Evolutionary conservation across 2,113 vertebrate genomes (phyloP), one percentile per base, ranked within the genome.

Genomic region (Lepisosteus oculatus): DNA sequence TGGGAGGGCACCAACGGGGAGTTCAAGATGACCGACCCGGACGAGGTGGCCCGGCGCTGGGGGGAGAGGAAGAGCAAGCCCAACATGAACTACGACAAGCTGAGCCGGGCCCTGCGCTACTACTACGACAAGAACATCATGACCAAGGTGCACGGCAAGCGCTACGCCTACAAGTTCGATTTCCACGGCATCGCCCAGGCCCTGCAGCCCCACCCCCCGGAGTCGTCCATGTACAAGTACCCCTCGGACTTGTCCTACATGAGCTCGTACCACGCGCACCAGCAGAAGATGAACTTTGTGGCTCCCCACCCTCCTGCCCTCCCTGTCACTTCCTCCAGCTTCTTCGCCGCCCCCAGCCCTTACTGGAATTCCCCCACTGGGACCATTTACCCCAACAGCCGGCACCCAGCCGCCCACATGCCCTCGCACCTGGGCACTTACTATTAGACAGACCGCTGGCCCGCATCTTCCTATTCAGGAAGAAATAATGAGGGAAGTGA

Each of bases 111-210:
- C 0, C 89, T 95, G 55, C 94, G 94, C 76, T 95, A 95, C 84
- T 95, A 95, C 81, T 95, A 95, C 0, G 94, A 96, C 83, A 96
- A 96, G 82, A 96, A 96, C 84, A 96, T 96, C 88, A 96, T 96
- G 94, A 96, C 94, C 88, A 96, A 96, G 68, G 95, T 96, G 69
- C 95, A 96, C 0, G 95, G 95, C 72, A 96, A 96, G 79, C 92
- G 95, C 76, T 95, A 96, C 0, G 95, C 95, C 74, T 95, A 96
- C 86, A 96, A 96, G 76, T 96, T 96, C 14, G 95, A 96, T 86
- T 96, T 96, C 90, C 95, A 95, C 0, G 94, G 95, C n/a, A 96
- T 96, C 0, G 93, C 94, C 59, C 95, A 96, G 86, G 95, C 95
- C 42, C 87, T 95, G 4, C 95, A 96, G 81, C 95, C 95, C 1